Evolutionary conservation across 1,140 invertebrate genomes (phyloP), one percentile per base, ranked within the genome.

Genomic region (Pectinophora gossypiella): DNA sequence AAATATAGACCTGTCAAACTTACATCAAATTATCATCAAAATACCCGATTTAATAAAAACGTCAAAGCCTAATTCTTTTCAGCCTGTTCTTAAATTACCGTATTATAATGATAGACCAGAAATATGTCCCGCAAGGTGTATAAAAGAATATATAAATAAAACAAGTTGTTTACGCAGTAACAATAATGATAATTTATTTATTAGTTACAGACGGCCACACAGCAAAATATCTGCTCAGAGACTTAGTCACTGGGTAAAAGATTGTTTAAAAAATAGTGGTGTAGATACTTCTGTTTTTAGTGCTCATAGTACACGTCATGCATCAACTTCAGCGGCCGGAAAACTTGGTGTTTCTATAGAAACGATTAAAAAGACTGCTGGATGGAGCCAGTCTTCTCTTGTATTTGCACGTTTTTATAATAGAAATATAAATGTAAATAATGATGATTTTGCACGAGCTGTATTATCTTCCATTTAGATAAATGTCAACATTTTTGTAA

Each of bases 51-150:
- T 40, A 7, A 15, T 40, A 40, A 40, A 40, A 9, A 40, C 38
- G 3, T 40, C 38, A 5, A 48, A 22, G 5, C 10, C 23, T 13
- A 35, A 21, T 16, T 1, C 7, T 32, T 16, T 16, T 32, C 46
- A 48, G 12, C 46, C 46, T 18, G n/a, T 48, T 9, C 18, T 48
- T 5, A 35, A 32, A 19, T 32, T 48, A 32, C 46, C 46, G 16
- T 48, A 13, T 32, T 48, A 15, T 48, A 48, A 48, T 16, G 15
- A 32, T 13, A 48, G 32, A n/a, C 21, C 13, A 16, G 22, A 27
- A 15, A 48, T 48, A 48, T 48, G 46, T 48, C 46, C 46, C 5
- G 46, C 22, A 2, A 15, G 15, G 12, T 48, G 46, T 35, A 18
- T 48, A 32, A 4, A 13, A 4, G 18, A 13, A 16, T 48, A 48